Base-by-base conservation (phyloP, 1,140 invertebrate genomes). In the Drosophila simulans region DNA sequence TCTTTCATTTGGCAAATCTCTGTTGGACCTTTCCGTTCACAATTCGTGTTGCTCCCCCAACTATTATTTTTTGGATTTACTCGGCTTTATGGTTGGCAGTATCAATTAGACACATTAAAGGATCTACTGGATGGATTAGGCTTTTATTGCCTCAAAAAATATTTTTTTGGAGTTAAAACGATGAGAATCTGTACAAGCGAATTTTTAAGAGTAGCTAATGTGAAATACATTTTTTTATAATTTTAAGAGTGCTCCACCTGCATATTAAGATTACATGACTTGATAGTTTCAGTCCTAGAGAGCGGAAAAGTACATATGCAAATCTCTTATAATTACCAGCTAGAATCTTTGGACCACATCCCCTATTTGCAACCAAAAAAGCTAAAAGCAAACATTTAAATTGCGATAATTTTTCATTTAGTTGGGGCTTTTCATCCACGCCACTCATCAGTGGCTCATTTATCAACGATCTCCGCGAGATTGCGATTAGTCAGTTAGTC, bases 1-100 rank as follows among this genome's bases (percentile, higher is more conserved):
- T 88, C 83, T 89, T 83, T 31, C 27, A 34, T 81, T 83, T 83
- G 65, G 51, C 63, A 78, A 86, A 85, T 79, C 79, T 85, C 62
- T 72, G 51, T 49, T 17, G 48, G 60, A 43, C 51, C 10, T 35
- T 70, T 70, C 42, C 42, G 35, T 25, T 46, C 27, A 11, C 25
- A 39, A 39, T 43, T 34, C 31, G 2, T 15, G 8, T 35, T 22
- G 12, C 22, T 42, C 2, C 13, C 37, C 5, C 11, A 15, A 5
- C 5, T 13, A 5, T 39, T 8, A 51, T 71, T 43, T 74, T 15
- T 13, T 22, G 59, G 54, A 45, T 56, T 49, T 65, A 80, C 80
- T 70, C 56, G 35, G 39, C 66, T 68, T 83, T 84, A 84, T 84
- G 62, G 49, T 5, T 53, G 60, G 52, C 45, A 52, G 46, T 69